These are phyloP conservation scores for Cheilosia impressa DNA, from an alignment of 2,888 invertebrate genomes.

Conservation along the genomic window DNA sequence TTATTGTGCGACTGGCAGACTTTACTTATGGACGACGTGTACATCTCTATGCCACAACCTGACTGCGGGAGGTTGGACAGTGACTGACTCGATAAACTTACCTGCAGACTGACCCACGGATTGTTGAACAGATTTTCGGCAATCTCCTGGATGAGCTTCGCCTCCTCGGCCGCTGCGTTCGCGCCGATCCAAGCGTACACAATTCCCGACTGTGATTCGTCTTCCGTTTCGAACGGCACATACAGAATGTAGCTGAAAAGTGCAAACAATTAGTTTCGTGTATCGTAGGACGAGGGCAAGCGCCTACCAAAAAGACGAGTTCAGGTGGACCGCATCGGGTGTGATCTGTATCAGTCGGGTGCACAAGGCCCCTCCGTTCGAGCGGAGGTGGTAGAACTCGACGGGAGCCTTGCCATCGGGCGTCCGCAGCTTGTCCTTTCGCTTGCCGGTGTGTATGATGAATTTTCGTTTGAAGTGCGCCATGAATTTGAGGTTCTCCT, in stretches of 20 bases:
- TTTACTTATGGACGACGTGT: too few relatives aligned
- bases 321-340: constrained; percentile 92
- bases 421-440: constrained; percentile 85
- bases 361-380: constrained; percentile 97
- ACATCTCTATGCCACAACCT: too few relatives aligned
- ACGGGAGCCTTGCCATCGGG: constrained; percentile 86
- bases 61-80: too few relatives aligned
- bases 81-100: constrained; percentile 80
- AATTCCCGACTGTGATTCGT: constrained; percentile 91
- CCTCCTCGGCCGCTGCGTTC: constrained; percentile 93
- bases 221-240: constrained; percentile 95
- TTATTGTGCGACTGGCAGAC: too few relatives aligned
- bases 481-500: constrained; percentile 99
- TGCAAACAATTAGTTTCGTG: constrained; percentile 36
- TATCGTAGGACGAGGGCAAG: too few relatives aligned
- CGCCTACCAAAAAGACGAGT: constrained; percentile 96
- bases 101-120: constrained; percentile 91
- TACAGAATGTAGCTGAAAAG: constrained; percentile 92
- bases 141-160: constrained; percentile 93
- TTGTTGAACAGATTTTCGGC: constrained; percentile 96
- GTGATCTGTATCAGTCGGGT: constrained; percentile 95
- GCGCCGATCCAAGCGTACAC: constrained; percentile 98
- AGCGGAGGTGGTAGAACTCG: constrained; percentile 97
- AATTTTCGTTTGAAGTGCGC: constrained; percentile 98
- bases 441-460: constrained; percentile 94